These are phyloP conservation scores for Phoenicopterus ruber DNA, from an alignment of 2,113 vertebrate genomes.

Conservation along the genomic window DNA sequence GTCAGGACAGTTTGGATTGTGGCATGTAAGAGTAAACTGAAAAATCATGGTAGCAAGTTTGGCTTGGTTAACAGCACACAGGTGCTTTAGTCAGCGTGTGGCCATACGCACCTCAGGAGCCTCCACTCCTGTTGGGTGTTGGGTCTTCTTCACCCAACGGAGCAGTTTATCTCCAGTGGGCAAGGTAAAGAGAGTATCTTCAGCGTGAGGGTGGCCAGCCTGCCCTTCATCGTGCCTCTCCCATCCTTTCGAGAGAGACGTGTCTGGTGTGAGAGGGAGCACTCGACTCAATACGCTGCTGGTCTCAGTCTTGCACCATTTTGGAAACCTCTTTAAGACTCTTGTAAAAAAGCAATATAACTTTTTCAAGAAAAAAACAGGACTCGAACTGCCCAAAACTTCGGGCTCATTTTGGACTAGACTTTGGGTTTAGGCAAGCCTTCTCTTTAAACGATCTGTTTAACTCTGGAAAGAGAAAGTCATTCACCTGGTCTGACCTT, in stretches of 20 bases:
- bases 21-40: not conserved
- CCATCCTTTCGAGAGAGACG: fast-evolving
- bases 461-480: not conserved
- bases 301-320: not conserved
- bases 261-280: not conserved
- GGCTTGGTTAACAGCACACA: not conserved
- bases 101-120: not conserved
- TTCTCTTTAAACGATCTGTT: not conserved
- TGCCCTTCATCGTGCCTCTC: not conserved
- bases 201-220: not conserved
- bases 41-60: not conserved
- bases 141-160: not conserved
- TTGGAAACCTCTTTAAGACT: not conserved
- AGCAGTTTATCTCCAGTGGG: not conserved
- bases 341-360: not conserved
- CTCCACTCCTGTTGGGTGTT: not conserved
- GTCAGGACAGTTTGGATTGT: not conserved
- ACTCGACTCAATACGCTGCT: not conserved
- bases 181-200: not conserved
- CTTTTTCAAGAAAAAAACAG: not conserved
- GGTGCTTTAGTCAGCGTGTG: not conserved
- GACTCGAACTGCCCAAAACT: not conserved
- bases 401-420: not conserved
- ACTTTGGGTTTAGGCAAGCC: not conserved
- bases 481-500: not conserved